Evolutionary conservation across 2,797 vertebrate species (phyloP).

Genomic region (Muscicapa striata): DNA sequence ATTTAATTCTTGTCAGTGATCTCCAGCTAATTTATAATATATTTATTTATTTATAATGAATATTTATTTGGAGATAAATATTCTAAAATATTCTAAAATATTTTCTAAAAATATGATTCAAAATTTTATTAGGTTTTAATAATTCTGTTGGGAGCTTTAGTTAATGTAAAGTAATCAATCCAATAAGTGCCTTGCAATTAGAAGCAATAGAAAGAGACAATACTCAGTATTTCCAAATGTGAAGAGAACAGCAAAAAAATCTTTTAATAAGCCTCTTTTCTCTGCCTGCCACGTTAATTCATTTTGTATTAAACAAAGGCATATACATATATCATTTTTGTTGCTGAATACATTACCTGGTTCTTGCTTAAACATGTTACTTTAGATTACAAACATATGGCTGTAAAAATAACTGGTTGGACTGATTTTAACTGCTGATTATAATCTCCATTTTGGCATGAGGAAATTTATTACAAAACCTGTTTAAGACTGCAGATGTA

Average conservation of each 20-base stretch:
- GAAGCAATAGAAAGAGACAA: not conserved
- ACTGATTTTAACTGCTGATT: slow-evolving; percentile 19
- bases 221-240: not conserved
- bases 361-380: slow-evolving; percentile 34
- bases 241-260: not conserved
- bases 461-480: slow-evolving; percentile 29
- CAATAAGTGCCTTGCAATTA: not conserved
- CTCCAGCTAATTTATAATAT: not conserved
- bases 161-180: not conserved
- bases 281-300: not conserved
- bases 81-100: no score
- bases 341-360: not conserved
- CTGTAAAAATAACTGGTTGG: slow-evolving; percentile 32
- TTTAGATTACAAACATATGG: not conserved
- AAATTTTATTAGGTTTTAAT: not conserved
- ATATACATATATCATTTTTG: not conserved
- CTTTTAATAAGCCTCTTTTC: not conserved
- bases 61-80: not conserved
- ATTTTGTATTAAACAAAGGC: not conserved
- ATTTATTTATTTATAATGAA: not conserved
- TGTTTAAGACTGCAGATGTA: not conserved
- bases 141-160: not conserved
- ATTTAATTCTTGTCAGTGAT: not conserved
- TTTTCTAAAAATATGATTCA: not conserved
- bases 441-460: not conserved